Conservation (phyloP, 2,888 invertebrate genomes). For the Cancer borealis region DNA sequence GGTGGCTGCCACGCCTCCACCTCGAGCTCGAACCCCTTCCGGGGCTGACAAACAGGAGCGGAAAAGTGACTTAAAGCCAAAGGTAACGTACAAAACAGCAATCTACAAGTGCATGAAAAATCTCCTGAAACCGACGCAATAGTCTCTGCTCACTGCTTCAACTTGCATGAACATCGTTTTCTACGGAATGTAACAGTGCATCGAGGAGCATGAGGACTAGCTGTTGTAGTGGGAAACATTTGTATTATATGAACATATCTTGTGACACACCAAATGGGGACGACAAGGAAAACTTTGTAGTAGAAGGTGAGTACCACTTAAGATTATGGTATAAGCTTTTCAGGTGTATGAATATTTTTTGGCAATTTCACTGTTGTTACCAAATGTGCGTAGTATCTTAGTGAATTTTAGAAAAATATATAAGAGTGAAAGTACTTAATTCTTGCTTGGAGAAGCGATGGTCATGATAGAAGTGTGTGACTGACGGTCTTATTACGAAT, state of each 20-base stretch:
- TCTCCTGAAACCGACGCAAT: conserved; percentile 62
- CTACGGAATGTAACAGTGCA: conserved; percentile 56
- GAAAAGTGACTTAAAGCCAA: conserved; percentile 53
- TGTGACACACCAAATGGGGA: background rate
- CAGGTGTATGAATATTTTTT: background rate
- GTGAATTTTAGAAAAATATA: background rate
- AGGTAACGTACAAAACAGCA: conserved; percentile 72
- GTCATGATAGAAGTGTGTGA: background rate
- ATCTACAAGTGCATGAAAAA: conserved; percentile 75
- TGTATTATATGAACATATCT: background rate
- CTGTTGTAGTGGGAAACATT: conserved; percentile 48
- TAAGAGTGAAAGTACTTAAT: background rate
- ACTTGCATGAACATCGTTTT: conserved; percentile 69
- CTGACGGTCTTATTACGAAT: background rate
- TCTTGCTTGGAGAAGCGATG: background rate
- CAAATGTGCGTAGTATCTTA: background rate
- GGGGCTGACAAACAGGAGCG: conserved; percentile 45
- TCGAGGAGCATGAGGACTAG: conserved; percentile 48
- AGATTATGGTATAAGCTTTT: background rate
- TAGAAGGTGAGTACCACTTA: background rate
- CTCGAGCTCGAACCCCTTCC: background rate
- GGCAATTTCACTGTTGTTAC: background rate
- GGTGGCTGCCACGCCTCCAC: background rate
- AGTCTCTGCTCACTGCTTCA: conserved; percentile 58
- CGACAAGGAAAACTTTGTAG: background rate